phyloP scores from a whole-genome alignment of 1,140 invertebrate species.

The Melanaphis sacchari region DNA sequence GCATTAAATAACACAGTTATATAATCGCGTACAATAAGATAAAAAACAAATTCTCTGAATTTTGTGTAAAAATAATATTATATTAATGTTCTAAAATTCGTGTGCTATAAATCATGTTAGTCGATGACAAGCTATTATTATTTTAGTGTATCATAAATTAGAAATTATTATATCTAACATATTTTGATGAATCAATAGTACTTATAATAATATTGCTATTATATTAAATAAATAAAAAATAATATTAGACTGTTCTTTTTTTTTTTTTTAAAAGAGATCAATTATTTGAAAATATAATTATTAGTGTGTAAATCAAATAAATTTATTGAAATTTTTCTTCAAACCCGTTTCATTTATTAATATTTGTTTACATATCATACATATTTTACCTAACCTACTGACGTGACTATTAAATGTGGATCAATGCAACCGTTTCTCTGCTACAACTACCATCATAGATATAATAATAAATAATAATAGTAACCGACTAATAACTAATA shows the following conservation, averaged over 20 bases:
- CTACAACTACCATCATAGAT: neutral
- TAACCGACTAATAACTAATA: neutral
- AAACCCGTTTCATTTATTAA: neutral
- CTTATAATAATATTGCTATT: neutral
- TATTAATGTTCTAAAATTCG: neutral
- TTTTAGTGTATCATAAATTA: neutral
- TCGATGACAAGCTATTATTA: neutral
- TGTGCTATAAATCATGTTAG: neutral
- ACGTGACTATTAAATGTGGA: neutral
- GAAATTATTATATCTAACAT: neutral
- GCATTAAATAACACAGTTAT: neutral
- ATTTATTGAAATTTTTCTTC: neutral
- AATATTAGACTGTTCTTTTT: neutral
- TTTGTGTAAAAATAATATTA: neutral
- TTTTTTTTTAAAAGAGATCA: neutral
- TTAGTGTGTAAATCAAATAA: neutral
- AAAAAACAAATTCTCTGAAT: neutral
- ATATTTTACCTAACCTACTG: too few species aligned
- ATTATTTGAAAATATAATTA: neutral
- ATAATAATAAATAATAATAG: neutral
- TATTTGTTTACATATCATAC: neutral
- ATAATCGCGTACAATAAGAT: neutral
- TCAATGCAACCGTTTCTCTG: neutral
- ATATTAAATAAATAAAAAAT: neutral
- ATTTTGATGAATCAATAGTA: constrained; percentile 7